Evolutionary conservation across 1,140 invertebrate genomes (phyloP), one percentile per base, ranked within the genome.

Genomic region (Himalopsyche phryganea): DNA sequence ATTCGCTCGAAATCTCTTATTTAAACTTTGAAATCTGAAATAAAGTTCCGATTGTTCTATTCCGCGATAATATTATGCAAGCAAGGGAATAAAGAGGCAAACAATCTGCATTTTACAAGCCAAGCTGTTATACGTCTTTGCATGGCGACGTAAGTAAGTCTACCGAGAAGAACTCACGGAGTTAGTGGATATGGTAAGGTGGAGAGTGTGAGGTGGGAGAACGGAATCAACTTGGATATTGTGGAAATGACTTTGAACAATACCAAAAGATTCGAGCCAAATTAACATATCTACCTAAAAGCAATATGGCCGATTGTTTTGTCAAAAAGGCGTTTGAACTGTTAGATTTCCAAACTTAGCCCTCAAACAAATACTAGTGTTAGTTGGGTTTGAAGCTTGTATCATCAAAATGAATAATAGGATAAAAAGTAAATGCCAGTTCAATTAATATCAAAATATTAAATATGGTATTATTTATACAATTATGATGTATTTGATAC

Each of bases 101-200:
- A 57, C 60, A 58, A 62, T 62, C 60, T 62, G 60, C 60, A 62
- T 62, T 58, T 62, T 58, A 62, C 60, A 62, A 35, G 49, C 40
- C 38, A 44, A 56, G 55, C 50, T 50, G 55, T 48, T 48, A 41
- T 14, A 23, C n/a, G 50, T 50, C n/a, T n/a, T 32, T 35, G 23
- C 23, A 28, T 28, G 23, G 23, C 23, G 23, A 28, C 9, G 23
- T 28, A 28, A 28, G 23, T 28, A 28, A 28, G 3, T 28, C 23
- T 28, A 9, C 23, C 23, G 3, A 28, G 23, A 28, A 28, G 23
- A 28, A 28, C 23, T 28, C 9, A 9, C 23, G 23, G 23, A 28
- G 23, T 9, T 28, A 28, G 23, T 14, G 15, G 14, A 23, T 20
- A n/a, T 32, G 47, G 47, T 1, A 33, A 17, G 23, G 48, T 50